Conservation (phyloP, 2,888 invertebrate genomes). For the Amitus sp. region DNA sequence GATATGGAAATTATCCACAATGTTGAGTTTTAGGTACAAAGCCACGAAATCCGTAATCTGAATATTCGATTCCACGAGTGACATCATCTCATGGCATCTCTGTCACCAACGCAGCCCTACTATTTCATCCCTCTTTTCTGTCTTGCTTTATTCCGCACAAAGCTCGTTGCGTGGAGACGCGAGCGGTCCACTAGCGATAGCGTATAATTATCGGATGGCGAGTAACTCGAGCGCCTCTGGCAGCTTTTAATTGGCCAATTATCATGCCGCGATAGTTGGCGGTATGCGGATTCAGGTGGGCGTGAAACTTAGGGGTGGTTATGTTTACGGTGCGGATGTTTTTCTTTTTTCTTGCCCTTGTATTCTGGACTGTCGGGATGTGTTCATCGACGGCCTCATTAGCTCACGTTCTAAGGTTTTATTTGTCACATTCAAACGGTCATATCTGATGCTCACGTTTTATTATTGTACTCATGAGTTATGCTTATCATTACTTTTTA, state of each 20-base stretch:
- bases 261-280: constrained; percentile 62
- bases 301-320: constrained; percentile 62
- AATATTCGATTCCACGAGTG: constrained; percentile 56
- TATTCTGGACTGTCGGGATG: no score
- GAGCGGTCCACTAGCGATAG: constrained; percentile 55
- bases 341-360: neutral
- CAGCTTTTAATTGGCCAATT: constrained; percentile 66
- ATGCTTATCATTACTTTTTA: no score
- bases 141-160: constrained; percentile 40
- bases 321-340: constrained; percentile 54
- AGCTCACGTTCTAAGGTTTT: no score
- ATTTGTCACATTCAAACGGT: no score
- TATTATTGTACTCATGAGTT: no score
- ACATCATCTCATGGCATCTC: constrained; percentile 43
- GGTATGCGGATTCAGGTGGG: constrained; percentile 59
- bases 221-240: constrained; percentile 44
- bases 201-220: constrained; percentile 44
- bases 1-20: constrained; percentile 9
- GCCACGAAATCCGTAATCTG: constrained; percentile 56
- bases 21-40: no score
- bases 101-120: constrained; percentile 26
- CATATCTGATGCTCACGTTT: no score
- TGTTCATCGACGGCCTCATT: no score
- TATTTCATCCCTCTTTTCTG: constrained; percentile 13
- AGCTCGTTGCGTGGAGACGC: constrained; percentile 56